Percentiles rank a stretch among this genome's conserved stretches.
phyloP scores from a whole-genome alignment of 2,113 vertebrate genomes.

The Leptodactylus fuscus region DNA sequence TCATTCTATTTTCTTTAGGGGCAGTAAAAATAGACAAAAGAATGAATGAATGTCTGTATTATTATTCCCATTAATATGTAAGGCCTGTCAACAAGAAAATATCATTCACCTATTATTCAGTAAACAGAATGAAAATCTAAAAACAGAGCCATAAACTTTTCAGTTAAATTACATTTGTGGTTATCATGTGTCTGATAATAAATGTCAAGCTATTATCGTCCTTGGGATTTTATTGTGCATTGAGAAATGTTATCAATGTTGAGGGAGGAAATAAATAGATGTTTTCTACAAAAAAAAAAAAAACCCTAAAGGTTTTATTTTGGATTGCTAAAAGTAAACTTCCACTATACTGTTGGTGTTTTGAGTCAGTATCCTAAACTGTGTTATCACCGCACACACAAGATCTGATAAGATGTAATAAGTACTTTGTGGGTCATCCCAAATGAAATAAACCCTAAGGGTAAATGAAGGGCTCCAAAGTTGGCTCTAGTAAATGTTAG shows the following conservation, averaged over 20 bases:
- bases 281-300: too few species aligned
- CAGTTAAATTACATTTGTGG: slow-evolving; percentile 21
- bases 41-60: slow-evolving; percentile 19
- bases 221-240: neutral
- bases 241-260: neutral
- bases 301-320: too few species aligned
- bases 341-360: too few species aligned
- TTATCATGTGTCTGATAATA: slow-evolving; percentile 19
- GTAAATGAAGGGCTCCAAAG: too few species aligned
- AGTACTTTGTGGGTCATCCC: too few species aligned
- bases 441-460: too few species aligned
- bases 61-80: slow-evolving; percentile 9
- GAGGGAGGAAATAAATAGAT: neutral
- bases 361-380: too few species aligned
- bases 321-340: too few species aligned
- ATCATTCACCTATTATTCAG: neutral
- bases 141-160: neutral
- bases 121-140: slow-evolving; percentile 18
- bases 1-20: neutral
- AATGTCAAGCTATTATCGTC: slow-evolving; percentile 20
- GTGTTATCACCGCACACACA: too few species aligned
- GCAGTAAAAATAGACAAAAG: slow-evolving; percentile 7
- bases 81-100: slow-evolving; percentile 1
- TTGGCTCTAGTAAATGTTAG: too few species aligned
- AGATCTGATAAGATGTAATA: too few species aligned